These are phyloP conservation scores for Pseudomyrmex flavicornis DNA, from an alignment of 1,140 invertebrate genomes.

Conservation along the genomic window DNA sequence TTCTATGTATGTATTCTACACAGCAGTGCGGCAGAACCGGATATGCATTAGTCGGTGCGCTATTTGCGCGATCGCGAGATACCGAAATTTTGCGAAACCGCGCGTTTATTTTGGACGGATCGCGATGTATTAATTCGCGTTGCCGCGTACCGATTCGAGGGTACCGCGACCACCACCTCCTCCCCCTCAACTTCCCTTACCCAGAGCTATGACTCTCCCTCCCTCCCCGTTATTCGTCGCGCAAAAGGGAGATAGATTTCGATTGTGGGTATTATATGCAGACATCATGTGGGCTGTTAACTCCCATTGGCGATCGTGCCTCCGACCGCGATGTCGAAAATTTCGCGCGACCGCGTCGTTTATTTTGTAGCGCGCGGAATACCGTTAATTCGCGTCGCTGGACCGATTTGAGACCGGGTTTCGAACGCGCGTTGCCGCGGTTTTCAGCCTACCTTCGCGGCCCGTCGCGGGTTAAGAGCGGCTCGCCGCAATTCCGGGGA, in stretches of 20 bases:
- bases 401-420: constrained; percentile 32
- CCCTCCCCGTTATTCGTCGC: background rate
- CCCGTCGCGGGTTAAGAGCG: constrained; percentile 57
- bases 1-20: background rate
- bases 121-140: background rate
- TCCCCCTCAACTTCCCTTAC: too few relatives aligned
- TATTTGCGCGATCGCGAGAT: constrained; percentile 1
- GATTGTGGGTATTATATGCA: background rate
- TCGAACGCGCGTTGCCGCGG: constrained; percentile 16
- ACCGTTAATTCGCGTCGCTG: constrained; percentile 37
- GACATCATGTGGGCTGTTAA: constrained; percentile 13
- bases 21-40: background rate
- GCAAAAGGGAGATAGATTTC: constrained; percentile 12
- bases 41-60: background rate
- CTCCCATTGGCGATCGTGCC: constrained; percentile 7
- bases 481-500: constrained; percentile 59
- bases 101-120: constrained; percentile 1
- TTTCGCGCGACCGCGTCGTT: constrained; percentile 19
- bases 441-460: constrained; percentile 62
- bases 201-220: background rate
- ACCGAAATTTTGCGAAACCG: constrained; percentile 14
- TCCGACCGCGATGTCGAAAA: constrained; percentile 22
- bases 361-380: constrained; percentile 22
- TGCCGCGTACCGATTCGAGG: background rate
- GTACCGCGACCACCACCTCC: background rate